These are phyloP conservation scores for Orgyia antiqua DNA, from an alignment of 2,888 invertebrate genomes.

Conservation along the genomic window DNA sequence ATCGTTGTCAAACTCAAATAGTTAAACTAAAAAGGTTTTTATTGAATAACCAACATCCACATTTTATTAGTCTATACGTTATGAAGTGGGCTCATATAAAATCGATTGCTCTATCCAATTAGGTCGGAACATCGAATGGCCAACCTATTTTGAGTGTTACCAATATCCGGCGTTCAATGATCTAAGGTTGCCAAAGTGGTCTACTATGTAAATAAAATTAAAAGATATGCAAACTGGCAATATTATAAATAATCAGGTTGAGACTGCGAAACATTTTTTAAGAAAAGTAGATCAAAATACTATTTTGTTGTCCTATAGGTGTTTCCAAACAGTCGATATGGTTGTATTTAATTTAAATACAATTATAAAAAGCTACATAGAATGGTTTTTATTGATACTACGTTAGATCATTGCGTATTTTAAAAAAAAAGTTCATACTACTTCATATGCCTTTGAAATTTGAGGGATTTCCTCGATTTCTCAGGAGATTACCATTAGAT, in stretches of 20 bases:
- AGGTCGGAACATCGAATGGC: conserved; percentile 29
- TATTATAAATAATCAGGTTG: conserved; percentile 25
- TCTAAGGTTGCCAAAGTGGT: conserved; percentile 29
- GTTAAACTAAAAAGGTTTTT: conserved; percentile 17
- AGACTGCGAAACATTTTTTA: conserved; percentile 21
- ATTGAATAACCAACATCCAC: conserved; percentile 20
- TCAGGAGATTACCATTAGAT: too few species aligned
- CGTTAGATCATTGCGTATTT: too few species aligned
- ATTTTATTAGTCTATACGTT: conserved; percentile 26
- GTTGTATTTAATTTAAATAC: too few species aligned
- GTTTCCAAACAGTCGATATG: too few species aligned
- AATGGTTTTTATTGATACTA: too few species aligned
- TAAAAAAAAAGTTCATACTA: too few species aligned
- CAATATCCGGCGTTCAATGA: conserved; percentile 44
- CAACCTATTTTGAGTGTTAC: conserved; percentile 28
- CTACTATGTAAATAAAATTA: conserved; percentile 27
- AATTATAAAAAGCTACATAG: too few species aligned
- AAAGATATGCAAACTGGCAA: conserved; percentile 12
- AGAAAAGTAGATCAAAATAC: not conserved
- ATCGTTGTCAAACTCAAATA: conserved; percentile 14
- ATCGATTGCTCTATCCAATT: conserved; percentile 34
- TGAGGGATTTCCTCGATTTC: too few species aligned
- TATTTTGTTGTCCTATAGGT: not conserved
- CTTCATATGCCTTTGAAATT: too few species aligned
- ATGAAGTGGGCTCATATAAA: conserved; percentile 33